Percentiles rank a stretch among this genome's conserved stretches.
These are phyloP conservation scores for Leptopilina syphax DNA, from an alignment of 2,888 invertebrate species.

Conservation along the genomic window DNA sequence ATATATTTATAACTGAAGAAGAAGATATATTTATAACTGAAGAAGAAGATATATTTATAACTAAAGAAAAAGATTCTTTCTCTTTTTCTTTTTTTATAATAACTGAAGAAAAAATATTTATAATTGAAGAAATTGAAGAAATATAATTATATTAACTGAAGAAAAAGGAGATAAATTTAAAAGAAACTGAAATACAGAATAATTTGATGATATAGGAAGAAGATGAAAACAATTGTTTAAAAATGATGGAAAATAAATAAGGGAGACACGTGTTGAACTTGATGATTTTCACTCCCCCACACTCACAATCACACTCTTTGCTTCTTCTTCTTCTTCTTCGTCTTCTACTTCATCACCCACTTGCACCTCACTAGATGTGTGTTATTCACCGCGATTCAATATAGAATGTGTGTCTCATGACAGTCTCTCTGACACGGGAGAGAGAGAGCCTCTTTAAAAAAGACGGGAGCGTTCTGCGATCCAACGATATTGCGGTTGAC, in stretches of 20 bases:
- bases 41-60: no score
- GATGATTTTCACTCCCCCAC: not conserved
- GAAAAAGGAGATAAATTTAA: no score
- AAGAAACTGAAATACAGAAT: no score
- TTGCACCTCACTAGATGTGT: slow-evolving; percentile 1
- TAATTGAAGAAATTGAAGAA: no score
- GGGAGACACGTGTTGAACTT: slow-evolving; percentile 30
- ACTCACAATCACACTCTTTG: not conserved
- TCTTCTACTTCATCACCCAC: slow-evolving; percentile 7
- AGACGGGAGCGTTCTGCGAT: slow-evolving; percentile 60
- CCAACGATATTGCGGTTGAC: slow-evolving; percentile 64
- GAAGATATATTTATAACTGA: no score
- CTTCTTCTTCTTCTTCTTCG: not conserved
- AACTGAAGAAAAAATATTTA: no score
- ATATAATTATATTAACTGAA: no score
- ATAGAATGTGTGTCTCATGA: slow-evolving; percentile 17
- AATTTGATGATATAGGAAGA: no score
- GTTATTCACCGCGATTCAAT: slow-evolving; percentile 21
- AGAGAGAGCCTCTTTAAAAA: slow-evolving; percentile 50
- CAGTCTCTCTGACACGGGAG: slow-evolving; percentile 37
- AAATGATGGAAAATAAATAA: not conserved
- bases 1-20: no score
- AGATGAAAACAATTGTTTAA: no score
- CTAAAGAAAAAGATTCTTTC: no score
- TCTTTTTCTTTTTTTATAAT: no score